phyloP scores from a whole-genome alignment of 1,140 invertebrate species.

The Macrocentrus cingulum region DNA sequence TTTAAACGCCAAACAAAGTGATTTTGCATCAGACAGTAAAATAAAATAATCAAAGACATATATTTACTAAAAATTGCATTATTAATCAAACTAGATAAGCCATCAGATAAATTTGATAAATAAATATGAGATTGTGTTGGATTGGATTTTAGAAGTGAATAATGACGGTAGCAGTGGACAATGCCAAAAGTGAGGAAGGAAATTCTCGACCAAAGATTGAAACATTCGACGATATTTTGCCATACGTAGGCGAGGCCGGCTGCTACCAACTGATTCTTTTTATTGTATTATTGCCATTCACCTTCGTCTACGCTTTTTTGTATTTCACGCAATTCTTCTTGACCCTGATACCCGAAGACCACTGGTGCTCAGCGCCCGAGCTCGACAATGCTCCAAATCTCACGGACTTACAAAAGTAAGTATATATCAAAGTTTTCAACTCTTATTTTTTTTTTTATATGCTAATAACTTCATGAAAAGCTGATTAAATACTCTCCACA shows the following conservation, averaged over 20 bases:
- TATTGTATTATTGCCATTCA: conserved; percentile 79
- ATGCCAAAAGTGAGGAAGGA: conserved; percentile 47
- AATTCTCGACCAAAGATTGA: conserved; percentile 52
- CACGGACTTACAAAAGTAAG: conserved; percentile 53
- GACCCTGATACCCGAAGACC: conserved; percentile 73
- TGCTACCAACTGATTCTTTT: conserved; percentile 86
- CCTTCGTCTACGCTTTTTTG: conserved; percentile 81
- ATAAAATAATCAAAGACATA: no score
- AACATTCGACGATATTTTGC: conserved; percentile 83
- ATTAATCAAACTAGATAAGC: no score
- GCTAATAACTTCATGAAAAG: background rate
- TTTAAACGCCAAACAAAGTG: no score
- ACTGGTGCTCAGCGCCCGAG: conserved; percentile 78
- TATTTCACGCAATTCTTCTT: conserved; percentile 87
- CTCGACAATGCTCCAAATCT: conserved; percentile 52
- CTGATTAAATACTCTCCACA: background rate
- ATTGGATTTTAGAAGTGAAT: conserved; percentile 19
- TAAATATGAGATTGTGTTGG: background rate
- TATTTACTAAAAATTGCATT: no score
- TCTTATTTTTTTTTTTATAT: background rate
- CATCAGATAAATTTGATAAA: no score
- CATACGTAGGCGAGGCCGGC: conserved; percentile 85
- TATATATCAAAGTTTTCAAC: no score
- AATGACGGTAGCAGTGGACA: conserved; percentile 49
- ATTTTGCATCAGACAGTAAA: no score